Base-by-base conservation (phyloP, 1,140 invertebrate species). In the Oryzaephilus surinamensis region DNA sequence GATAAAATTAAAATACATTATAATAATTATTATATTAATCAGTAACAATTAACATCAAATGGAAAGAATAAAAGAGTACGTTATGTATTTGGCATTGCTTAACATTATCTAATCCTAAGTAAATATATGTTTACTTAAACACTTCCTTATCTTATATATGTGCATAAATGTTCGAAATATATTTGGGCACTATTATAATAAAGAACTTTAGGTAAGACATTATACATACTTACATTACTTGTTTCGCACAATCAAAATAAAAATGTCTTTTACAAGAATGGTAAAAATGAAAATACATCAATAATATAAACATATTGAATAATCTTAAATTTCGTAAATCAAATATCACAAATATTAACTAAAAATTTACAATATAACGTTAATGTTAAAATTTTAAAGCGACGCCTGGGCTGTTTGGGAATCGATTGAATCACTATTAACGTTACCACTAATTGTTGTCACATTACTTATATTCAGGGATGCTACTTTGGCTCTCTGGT, bases 401-500 rank as follows among this genome's bases (percentile, higher is more conserved):
- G 51, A 32, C n/a, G 46, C 45, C 7, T 48, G 36, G 24, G 39
- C 42, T 8, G 49, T 44, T 29, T 38, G 36, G 30, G 36, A 38
- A 40, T 57, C 50, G 12, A 45, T 17, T 33, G 52, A 67, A 38
- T 62, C 51, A 32, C 66, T 41, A 34, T 69, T 67, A 10, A 70
- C 65, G 19, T 69, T 66, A 27, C 64, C 67, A 55, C 70, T 73
- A 26, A 74, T 73, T 16, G 71, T 73, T 8, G 64, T 57, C 11
- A 73, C 66, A 32, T 45, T 61, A 3, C 57, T 46, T 48, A 92
- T 91, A 50, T 79, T 83, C n/a, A 91, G 70, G 1, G 84, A 83
- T 6, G 84, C 88, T 8, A 91, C 84, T 64, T 88, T 88, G 38
- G 87, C 85, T 19, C 86, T 72, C 52, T 90, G 84, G 65, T 89